phyloP scores from a whole-genome alignment of 2,113 vertebrate species.

The Taurulus bubalis region DNA sequence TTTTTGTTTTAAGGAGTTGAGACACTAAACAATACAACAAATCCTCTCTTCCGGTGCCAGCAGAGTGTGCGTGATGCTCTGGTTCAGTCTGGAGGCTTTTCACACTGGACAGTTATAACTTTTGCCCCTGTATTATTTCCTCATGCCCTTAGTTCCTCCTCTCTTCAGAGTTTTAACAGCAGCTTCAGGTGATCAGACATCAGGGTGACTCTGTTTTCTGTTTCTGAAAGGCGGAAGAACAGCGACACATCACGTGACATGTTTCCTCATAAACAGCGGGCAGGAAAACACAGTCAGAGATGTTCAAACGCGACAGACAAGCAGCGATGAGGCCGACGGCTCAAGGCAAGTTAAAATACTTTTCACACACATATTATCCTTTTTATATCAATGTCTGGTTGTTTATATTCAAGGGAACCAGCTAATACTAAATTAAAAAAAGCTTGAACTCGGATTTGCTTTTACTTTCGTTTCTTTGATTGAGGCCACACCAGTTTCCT shows the following conservation, averaged over 20 bases:
- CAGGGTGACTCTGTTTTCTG: background rate
- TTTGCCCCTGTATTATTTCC: rapidly evolving
- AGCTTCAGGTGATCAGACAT: rapidly evolving
- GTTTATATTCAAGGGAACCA: rapidly evolving
- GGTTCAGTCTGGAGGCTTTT: background rate
- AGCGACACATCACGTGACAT: conserved; percentile 42
- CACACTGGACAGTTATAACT: too few relatives aligned
- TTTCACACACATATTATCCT: rapidly evolving
- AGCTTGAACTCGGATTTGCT: rapidly evolving
- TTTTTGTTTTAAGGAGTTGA: background rate
- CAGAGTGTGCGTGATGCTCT: rapidly evolving
- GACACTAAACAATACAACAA: background rate
- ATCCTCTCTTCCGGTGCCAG: too few relatives aligned
- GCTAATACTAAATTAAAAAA: too few relatives aligned
- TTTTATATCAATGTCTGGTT: rapidly evolving
- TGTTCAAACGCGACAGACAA: background rate
- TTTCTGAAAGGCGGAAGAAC: conserved; percentile 37
- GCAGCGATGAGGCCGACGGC: conserved; percentile 25
- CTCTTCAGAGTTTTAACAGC: rapidly evolving
- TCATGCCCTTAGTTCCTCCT: background rate
- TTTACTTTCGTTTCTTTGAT: conserved; percentile 61
- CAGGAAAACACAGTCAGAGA: background rate
- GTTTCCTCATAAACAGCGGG: background rate
- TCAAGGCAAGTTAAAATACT: conserved; percentile 29
- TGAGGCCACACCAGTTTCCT: background rate